Evolutionary conservation across 2,888 invertebrate genomes (phyloP).

Genomic region (Hirtodrosophila histrioides): DNA sequence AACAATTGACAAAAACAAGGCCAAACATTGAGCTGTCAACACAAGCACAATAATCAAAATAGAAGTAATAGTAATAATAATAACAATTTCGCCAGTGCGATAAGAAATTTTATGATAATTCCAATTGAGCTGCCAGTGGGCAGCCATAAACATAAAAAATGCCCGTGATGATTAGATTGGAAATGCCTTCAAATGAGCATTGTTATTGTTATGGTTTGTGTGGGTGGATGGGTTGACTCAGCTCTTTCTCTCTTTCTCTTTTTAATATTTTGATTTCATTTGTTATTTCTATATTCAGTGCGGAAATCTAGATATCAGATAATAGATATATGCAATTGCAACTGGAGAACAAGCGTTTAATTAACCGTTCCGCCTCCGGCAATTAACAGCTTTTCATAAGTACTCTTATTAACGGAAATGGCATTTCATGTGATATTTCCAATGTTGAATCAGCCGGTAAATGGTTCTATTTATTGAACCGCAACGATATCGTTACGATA

Average conservation of each 20-base stretch:
- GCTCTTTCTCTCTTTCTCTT: background rate
- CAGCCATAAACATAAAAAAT: slow-evolving; percentile 33
- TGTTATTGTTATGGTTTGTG: slow-evolving; percentile 1
- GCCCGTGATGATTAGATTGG: slow-evolving; percentile 64
- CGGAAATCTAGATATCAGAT: no score
- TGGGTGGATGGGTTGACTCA: slow-evolving; percentile 20
- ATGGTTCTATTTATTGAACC: slow-evolving; percentile 9
- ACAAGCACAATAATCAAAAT: background rate
- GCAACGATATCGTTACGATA: background rate
- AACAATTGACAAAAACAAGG: background rate
- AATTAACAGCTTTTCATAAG: slow-evolving; percentile 4
- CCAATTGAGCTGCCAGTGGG: slow-evolving; percentile 21
- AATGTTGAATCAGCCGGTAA: slow-evolving; percentile 18
- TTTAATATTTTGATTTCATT: background rate
- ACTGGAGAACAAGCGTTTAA: background rate
- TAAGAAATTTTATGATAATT: slow-evolving; percentile 23
- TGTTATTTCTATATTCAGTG: background rate
- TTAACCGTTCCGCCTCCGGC: background rate
- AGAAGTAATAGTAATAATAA: slow-evolving; percentile 7
- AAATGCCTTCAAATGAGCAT: slow-evolving; percentile 32
- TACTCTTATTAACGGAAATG: slow-evolving; percentile 16
- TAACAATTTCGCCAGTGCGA: slow-evolving; percentile 13
- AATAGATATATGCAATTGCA: background rate
- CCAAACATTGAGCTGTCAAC: background rate
- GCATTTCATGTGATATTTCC: slow-evolving; percentile 15